These are phyloP conservation scores for Morone saxatilis DNA, from an alignment of 2,113 vertebrate genomes.

Conservation along the genomic window DNA sequence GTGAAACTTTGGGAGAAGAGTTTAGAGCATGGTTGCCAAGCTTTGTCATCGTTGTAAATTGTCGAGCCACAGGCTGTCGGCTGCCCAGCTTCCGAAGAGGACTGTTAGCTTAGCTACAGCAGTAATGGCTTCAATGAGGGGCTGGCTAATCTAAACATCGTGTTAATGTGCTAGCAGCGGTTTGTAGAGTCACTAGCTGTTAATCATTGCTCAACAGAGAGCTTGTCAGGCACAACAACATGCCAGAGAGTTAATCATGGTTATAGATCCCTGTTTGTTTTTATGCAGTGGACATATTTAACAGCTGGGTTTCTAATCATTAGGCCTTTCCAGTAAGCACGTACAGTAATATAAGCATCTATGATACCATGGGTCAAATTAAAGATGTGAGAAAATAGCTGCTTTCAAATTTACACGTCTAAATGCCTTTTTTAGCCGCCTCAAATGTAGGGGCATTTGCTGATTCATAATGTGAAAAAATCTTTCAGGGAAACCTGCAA, in stretches of 20 bases:
- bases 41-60: constrained; percentile 57
- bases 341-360: constrained; percentile 34
- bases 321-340: constrained; percentile 61
- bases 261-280: constrained; percentile 70
- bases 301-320: constrained; percentile 74
- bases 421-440: constrained; percentile 7
- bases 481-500: background rate
- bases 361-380: constrained; percentile 35
- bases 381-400: constrained; percentile 25
- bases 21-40: constrained; percentile 56
- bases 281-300: constrained; percentile 74
- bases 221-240: constrained; percentile 75
- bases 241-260: constrained; percentile 72
- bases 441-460: background rate
- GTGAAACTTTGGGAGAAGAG: constrained; percentile 60
- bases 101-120: constrained; percentile 64
- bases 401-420: background rate
- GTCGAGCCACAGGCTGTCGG: constrained; percentile 44
- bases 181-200: constrained; percentile 81
- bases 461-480: constrained; percentile 24
- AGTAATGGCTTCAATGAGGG: constrained; percentile 66
- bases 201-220: constrained; percentile 85
- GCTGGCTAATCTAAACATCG: constrained; percentile 75
- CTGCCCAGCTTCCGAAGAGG: constrained; percentile 39
- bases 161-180: constrained; percentile 77